Percentiles rank a stretch among this genome's conserved stretches.
Evolutionary conservation across 2,797 vertebrate genomes (phyloP).

Genomic region (Eulemur coronatus): DNA sequence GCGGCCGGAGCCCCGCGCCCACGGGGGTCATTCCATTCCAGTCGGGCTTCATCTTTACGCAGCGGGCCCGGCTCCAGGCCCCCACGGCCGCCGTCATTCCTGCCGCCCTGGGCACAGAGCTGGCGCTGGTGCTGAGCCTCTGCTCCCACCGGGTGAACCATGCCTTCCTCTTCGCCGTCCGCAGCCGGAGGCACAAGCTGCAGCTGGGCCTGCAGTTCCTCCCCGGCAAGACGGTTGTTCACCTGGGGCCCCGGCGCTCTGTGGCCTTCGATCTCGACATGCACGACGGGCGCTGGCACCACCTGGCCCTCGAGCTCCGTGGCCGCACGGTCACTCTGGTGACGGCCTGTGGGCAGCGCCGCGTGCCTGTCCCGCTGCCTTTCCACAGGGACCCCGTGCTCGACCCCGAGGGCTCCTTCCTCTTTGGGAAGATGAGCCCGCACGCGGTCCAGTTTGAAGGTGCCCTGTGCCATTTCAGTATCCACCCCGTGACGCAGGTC

Average conservation of each 20-base stretch:
- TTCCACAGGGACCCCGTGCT: constrained; percentile 89
- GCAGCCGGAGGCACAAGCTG: constrained; percentile 91
- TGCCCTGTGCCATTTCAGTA: constrained; percentile 97
- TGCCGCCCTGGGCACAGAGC: constrained; percentile 84
- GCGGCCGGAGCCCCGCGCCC: constrained; percentile 80
- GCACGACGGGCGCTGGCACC: constrained; percentile 96
- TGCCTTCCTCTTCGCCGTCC: constrained; percentile 93
- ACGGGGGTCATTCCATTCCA: constrained; percentile 95
- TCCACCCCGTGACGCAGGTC: constrained; percentile 95
- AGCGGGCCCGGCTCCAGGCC: constrained; percentile 89
- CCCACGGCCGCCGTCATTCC: constrained; percentile 89
- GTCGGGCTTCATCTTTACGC: constrained; percentile 95
- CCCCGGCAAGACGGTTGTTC: constrained; percentile 91
- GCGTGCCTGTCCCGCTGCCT: constrained; percentile 88
- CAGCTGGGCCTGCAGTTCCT: constrained; percentile 95
- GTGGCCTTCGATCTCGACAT: constrained; percentile 94
- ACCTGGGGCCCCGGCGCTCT: constrained; percentile 91
- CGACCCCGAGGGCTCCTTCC: constrained; percentile 93
- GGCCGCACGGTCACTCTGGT: constrained; percentile 90
- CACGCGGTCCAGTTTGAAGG: constrained; percentile 95
- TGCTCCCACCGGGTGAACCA: constrained; percentile 96
- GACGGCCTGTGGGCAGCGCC: constrained; percentile 93
- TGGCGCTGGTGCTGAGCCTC: constrained; percentile 93
- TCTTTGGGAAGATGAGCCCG: constrained; percentile 94
- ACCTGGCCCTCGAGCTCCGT: constrained; percentile 91